Evolutionary conservation across 1,140 invertebrate species (phyloP), one percentile per base, ranked within the genome.

Genomic region (Cydia pomonella): DNA sequence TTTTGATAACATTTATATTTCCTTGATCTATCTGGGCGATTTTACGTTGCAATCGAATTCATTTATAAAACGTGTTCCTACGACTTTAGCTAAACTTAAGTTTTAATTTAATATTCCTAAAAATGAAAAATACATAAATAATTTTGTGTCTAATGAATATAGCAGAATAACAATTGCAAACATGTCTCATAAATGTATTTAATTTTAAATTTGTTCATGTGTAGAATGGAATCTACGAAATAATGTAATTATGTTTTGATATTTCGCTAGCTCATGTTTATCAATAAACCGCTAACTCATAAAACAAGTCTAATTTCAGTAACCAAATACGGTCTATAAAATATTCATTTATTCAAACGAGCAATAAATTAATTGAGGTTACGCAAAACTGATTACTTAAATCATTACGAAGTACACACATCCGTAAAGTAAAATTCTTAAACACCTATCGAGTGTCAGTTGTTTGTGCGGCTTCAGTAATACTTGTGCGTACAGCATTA

Each of bases 371-470:
- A 25, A 63, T 16, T 29, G 25, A 29, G 25, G 63, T 66, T 66
- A 16, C 25, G 63, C 25, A 66, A 66, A 66, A 66, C 25, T 66
- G 63, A 66, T 66, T 66, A 66, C 25, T 66, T 66, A 66, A 66
- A 66, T 66, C 63, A 66, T 29, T 66, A 66, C 63, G 59, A 66
- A 66, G 12, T 66, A 66, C 27, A 66, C 12, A 66, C 25, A 33
- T 66, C 23, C 63, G 27, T 66, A 66, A 66, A 66, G 12, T 33
- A 66, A 27, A 27, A 66, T 29, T 66, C 33, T 62, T 27, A 66
- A 59, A 59, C 25, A 66, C 63, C 63, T 66, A 66, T 66, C 63
- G 63, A 66, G 27, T 66, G 63, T 66, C 63, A 66, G 25, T 66
- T 66, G 25, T 33, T 66, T 66, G 63, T 33, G 25, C 13, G 63